A percentile compares a stretch with the other conserved stretches of the same genome.
Evolutionary conservation across 2,797 vertebrate genomes (phyloP).

Genomic region (Oreortyx pictus): DNA sequence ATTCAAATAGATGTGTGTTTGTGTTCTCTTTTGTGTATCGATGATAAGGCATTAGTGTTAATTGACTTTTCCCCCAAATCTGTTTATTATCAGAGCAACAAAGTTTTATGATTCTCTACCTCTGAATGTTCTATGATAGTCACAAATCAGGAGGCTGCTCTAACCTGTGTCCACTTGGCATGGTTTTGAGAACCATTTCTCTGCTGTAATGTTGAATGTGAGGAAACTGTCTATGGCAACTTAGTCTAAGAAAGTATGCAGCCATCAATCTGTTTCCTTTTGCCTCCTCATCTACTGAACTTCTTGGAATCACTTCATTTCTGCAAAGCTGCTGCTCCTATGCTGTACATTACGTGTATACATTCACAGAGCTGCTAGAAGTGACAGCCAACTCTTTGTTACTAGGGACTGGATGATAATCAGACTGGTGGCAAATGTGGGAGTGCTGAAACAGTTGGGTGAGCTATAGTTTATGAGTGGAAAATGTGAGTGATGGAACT

Average conservation of each 20-base stretch:
- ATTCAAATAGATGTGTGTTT: not conserved
- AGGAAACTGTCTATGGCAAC: not conserved
- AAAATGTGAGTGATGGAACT: not conserved
- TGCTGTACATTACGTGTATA: not conserved
- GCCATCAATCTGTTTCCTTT: not conserved
- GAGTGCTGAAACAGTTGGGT: not conserved
- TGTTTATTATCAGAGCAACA: not conserved
- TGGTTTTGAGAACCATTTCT: not conserved
- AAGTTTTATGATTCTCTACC: not conserved
- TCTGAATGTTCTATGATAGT: not conserved
- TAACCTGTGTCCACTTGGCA: accelerated
- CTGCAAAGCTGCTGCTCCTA: not conserved
- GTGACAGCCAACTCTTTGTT: too few species aligned
- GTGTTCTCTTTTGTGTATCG: not conserved
- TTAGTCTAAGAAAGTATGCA: not conserved
- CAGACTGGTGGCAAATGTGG: not conserved
- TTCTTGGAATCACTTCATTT: not conserved
- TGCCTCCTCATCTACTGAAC: not conserved
- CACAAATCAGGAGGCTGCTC: not conserved
- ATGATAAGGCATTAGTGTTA: not conserved
- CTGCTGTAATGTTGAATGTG: not conserved
- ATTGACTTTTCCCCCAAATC: not conserved
- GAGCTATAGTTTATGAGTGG: not conserved
- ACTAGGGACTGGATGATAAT: not conserved
- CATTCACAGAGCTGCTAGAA: not conserved